phyloP scores from a whole-genome alignment of 2,797 vertebrate genomes.

The Lithobates pipiens region DNA sequence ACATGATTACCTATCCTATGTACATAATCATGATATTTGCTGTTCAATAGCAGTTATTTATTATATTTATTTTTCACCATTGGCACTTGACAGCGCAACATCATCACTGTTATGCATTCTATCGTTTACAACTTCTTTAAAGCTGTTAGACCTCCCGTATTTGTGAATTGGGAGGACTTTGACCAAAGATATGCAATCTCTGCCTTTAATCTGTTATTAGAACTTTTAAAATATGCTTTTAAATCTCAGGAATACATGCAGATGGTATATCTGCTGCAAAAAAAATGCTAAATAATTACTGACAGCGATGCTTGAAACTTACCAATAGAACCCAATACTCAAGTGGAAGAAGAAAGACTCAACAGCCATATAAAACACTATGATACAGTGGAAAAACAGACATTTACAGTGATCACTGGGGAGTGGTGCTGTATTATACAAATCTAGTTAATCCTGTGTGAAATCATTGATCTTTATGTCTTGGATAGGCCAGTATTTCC shows the following conservation, averaged over 20 bases:
- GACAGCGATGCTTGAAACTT: neutral
- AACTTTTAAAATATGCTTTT: neutral
- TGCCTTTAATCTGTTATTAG: neutral
- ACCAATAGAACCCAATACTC: neutral
- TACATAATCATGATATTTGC: too few species aligned
- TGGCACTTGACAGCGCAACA: too few species aligned
- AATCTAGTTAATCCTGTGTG: conserved; percentile 26
- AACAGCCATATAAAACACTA: neutral
- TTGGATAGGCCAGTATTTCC: conserved; percentile 34
- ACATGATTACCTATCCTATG: too few species aligned
- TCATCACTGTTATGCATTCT: neutral
- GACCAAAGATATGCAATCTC: neutral
- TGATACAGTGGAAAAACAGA: neutral
- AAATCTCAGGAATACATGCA: neutral
- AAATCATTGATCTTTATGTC: conserved; percentile 45
- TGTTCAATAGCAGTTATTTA: too few species aligned
- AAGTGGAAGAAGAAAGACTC: neutral
- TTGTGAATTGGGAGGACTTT: neutral
- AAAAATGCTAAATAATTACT: neutral
- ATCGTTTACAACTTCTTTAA: neutral
- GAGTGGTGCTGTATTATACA: conserved; percentile 14
- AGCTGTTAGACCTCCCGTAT: too few species aligned
- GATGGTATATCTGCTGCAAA: neutral
- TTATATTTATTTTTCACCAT: too few species aligned
- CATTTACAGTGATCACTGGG: conserved; percentile 6